Evolutionary conservation across 1,140 invertebrate genomes (phyloP).

Genomic region (Branchinecta lynchi): DNA sequence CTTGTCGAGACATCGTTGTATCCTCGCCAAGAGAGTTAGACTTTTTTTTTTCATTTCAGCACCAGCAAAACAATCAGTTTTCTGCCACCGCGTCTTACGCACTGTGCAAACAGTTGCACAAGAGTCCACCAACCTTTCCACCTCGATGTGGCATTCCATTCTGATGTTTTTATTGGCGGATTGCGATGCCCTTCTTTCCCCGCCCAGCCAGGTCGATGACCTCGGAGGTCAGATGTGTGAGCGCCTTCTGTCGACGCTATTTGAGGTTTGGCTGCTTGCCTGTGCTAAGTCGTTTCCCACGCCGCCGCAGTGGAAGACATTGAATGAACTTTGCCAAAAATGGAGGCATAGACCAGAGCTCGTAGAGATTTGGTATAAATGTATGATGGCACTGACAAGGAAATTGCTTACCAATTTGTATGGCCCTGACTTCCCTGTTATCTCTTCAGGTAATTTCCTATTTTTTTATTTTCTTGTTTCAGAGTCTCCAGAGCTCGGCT

Average conservation of each 20-base stretch:
- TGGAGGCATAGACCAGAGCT: conserved; percentile 85
- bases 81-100: conserved; percentile 83
- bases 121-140: conserved; percentile 54
- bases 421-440: conserved; percentile 59
- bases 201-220: conserved; percentile 64
- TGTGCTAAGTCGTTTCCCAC: conserved; percentile 79
- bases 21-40: neutral
- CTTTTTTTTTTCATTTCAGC: conserved; percentile 37
- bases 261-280: conserved; percentile 87
- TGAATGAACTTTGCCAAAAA: conserved; percentile 74
- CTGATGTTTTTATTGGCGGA: conserved; percentile 80
- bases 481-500: too few relatives aligned
- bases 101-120: conserved; percentile 74
- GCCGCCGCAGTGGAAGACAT: conserved; percentile 86
- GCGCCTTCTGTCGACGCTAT: conserved; percentile 75
- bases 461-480: too few relatives aligned
- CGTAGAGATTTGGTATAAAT: conserved; percentile 86
- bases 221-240: conserved; percentile 89
- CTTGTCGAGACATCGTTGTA: too few relatives aligned
- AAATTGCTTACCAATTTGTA: conserved; percentile 72
- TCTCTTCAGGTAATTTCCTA: neutral
- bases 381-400: conserved; percentile 73
- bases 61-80: conserved; percentile 73
- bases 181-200: conserved; percentile 76
- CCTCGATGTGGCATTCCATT: conserved; percentile 78